A percentile compares a stretch with the other conserved stretches of the same genome.
These are phyloP conservation scores for Entelurus aequoreus DNA, from an alignment of 2,113 vertebrate genomes.

Conservation along the genomic window DNA sequence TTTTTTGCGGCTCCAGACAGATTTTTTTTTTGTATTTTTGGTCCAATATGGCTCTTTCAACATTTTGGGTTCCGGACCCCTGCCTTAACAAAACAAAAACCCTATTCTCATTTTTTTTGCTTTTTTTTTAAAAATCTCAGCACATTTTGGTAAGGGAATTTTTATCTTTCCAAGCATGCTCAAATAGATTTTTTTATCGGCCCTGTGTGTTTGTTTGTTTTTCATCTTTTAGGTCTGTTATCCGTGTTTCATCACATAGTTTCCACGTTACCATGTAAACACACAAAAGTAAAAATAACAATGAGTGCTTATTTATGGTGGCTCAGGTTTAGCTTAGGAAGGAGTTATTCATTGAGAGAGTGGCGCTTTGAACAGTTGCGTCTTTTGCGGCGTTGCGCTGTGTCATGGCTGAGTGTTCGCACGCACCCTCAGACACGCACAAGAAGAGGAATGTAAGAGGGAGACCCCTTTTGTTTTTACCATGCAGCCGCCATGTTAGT, in stretches of 20 bases:
- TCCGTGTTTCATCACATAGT: conserved; percentile 35
- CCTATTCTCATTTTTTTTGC: too few species aligned
- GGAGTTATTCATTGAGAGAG: conserved; percentile 23
- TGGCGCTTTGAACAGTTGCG: conserved; percentile 46
- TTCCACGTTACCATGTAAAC: conserved; percentile 38
- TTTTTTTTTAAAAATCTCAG: too few species aligned
- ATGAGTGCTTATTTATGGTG: conserved; percentile 14
- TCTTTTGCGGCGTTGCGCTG: conserved; percentile 40
- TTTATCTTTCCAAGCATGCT: too few species aligned
- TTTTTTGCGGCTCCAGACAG: too few species aligned
- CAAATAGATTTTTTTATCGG: conserved; percentile 16
- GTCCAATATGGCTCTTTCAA: too few species aligned
- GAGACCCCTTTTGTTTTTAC: conserved; percentile 35
- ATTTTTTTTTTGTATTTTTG: too few species aligned
- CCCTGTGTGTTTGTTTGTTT: conserved; percentile 28
- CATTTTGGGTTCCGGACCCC: too few species aligned
- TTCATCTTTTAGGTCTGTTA: conserved; percentile 21
- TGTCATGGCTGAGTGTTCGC: conserved; percentile 56
- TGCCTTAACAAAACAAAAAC: too few species aligned
- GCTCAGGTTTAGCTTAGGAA: conserved; percentile 30
- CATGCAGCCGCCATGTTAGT: conserved; percentile 27
- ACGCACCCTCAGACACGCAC: conserved; percentile 26
- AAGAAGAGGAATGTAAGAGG: conserved; percentile 29
- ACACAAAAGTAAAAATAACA: conserved; percentile 27
- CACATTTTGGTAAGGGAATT: too few species aligned